Conservation (phyloP, 2,113 vertebrate genomes). For the Ptilonorhynchus violaceus region DNA sequence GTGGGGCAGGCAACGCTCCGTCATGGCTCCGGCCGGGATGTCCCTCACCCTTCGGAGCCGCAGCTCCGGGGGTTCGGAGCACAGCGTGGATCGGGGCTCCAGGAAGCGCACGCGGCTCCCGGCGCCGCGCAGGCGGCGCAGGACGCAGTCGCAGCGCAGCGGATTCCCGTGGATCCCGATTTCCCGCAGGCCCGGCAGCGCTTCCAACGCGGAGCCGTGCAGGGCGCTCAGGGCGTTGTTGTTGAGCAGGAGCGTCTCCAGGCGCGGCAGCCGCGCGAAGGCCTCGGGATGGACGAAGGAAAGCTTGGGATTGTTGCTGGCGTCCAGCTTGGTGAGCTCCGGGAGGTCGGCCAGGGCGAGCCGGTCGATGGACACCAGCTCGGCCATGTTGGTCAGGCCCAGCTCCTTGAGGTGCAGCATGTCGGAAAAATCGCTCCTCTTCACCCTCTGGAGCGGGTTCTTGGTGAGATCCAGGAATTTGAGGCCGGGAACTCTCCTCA, state of each 20-base stretch:
- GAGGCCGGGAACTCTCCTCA: constrained; percentile 84
- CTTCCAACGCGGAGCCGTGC: constrained; percentile 85
- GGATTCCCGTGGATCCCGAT: constrained; percentile 95
- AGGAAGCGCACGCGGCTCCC: constrained; percentile 83
- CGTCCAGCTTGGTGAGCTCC: constrained; percentile 93
- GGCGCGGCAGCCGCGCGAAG: constrained; percentile 84
- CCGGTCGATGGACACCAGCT: constrained; percentile 89
- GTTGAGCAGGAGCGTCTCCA: constrained; percentile 98
- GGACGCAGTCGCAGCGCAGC: constrained; percentile 92
- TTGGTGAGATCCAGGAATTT: constrained; percentile 94
- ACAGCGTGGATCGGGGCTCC: constrained; percentile 92
- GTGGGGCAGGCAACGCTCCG: constrained; percentile 87
- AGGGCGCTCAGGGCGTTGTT: constrained; percentile 94
- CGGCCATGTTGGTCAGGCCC: constrained; percentile 92
- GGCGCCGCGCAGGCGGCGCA: constrained; percentile 88
- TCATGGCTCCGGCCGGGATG: constrained; percentile 91
- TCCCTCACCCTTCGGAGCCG: constrained; percentile 83
- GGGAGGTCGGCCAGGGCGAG: constrained; percentile 89
- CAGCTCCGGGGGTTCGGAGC: constrained; percentile 90
- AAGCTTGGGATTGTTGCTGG: constrained; percentile 94
- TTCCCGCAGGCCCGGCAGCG: constrained; percentile 91
- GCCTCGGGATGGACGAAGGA: constrained; percentile 93
- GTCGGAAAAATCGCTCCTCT: constrained; percentile 84
- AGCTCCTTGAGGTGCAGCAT: constrained; percentile 93
- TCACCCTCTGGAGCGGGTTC: constrained; percentile 85